Percentiles rank a stretch among this genome's conserved stretches.
Evolutionary conservation across 92 coral and sea anemone genomes (phyloP).

Genomic region (Blastomussa wellsi): DNA sequence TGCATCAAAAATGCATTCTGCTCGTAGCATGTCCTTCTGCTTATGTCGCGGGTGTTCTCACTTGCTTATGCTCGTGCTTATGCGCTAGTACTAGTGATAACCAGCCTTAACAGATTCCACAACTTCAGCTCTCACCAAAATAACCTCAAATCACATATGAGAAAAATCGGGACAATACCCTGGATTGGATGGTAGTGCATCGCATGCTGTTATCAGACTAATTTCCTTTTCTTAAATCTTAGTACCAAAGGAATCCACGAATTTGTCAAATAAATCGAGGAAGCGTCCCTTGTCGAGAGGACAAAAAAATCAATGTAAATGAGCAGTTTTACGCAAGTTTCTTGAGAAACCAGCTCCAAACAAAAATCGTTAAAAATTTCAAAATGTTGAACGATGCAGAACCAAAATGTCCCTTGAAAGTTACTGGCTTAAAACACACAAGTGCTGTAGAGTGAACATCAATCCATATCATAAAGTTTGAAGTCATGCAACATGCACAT

Average conservation of each 20-base stretch:
- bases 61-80: no score
- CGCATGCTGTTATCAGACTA: not conserved
- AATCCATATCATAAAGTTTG: not conserved
- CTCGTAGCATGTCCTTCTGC: no score
- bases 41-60: no score
- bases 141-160: no score
- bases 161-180: no score
- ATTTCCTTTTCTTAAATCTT: not conserved
- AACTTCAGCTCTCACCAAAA: no score
- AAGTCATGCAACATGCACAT: not conserved
- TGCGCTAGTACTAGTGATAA: no score
- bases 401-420: not conserved
- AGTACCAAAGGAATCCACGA: not conserved
- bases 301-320: no score
- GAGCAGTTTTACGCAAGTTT: not conserved
- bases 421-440: not conserved
- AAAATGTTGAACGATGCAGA: not conserved
- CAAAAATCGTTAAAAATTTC: not conserved
- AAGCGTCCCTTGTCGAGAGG: not conserved
- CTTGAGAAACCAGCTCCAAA: not conserved
- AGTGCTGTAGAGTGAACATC: not conserved
- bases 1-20: no score
- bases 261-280: not conserved
- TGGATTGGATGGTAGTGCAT: no score
- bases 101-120: no score